phyloP scores from a whole-genome alignment of 2,113 vertebrate species.

The Machaerirhynchus nigripectus region DNA sequence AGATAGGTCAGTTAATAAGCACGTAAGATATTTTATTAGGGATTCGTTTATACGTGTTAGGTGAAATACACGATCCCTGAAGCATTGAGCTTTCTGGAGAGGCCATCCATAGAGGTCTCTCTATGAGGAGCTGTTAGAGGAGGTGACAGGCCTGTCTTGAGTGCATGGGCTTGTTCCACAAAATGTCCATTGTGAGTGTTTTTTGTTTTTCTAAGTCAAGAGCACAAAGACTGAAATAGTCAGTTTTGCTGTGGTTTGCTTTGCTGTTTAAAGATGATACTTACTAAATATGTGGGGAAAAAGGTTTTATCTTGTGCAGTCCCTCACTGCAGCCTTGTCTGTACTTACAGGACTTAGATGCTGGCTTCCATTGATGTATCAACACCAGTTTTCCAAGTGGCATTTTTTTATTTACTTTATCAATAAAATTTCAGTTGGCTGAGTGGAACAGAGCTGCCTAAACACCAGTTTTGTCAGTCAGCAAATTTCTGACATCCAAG shows the following conservation, averaged over 20 bases:
- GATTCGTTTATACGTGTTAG: neutral
- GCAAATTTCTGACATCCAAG: neutral
- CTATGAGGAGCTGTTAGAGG: neutral
- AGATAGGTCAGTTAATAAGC: neutral
- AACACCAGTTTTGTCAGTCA: neutral
- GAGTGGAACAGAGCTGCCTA: neutral
- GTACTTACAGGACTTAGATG: neutral
- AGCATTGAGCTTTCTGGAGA: neutral
- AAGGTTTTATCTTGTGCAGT: neutral
- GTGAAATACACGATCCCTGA: neutral
- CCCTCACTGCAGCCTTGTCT: neutral
- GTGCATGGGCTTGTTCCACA: neutral
- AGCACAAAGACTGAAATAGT: neutral
- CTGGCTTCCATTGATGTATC: neutral
- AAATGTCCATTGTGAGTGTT: accelerated
- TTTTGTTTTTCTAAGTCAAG: neutral
- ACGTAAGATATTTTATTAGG: neutral
- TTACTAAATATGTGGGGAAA: neutral
- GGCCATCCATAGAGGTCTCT: neutral
- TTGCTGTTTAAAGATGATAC: neutral
- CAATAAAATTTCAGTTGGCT: neutral
- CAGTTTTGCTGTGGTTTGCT: neutral
- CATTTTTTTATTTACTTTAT: neutral
- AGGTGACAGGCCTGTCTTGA: neutral
- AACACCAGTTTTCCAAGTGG: neutral